phyloP scores from a whole-genome alignment of 1,140 invertebrate species.

The Harlomillsia oculata region DNA sequence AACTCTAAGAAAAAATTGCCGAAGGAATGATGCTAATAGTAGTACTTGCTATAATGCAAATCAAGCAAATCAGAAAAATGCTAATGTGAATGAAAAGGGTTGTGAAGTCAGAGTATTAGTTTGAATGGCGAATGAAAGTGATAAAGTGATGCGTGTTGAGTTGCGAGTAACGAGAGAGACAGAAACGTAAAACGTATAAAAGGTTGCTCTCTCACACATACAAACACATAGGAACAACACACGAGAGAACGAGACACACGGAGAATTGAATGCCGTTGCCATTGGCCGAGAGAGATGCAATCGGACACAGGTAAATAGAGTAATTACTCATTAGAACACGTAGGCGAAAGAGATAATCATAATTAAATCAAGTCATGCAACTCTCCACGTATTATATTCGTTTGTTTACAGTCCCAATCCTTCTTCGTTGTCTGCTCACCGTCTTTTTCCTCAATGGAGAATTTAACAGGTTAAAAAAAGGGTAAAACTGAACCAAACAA shows the following conservation, averaged over 20 bases:
- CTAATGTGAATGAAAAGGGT: no score
- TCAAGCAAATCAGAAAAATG: no score
- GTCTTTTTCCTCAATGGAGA: no score
- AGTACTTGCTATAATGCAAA: background rate
- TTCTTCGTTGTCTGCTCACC: no score
- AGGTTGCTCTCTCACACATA: background rate
- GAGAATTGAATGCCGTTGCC: no score
- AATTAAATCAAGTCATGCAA: slow-evolving; percentile 21
- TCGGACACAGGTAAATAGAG: slow-evolving; percentile 15
- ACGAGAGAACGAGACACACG: no score
- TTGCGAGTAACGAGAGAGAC: background rate
- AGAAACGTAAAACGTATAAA: background rate
- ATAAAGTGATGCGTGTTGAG: background rate
- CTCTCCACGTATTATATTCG: no score
- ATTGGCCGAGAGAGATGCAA: slow-evolving; percentile 12
- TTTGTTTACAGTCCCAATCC: slow-evolving; percentile 12
- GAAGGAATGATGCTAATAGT: background rate
- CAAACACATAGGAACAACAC: no score
- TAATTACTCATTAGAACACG: slow-evolving; percentile 18
- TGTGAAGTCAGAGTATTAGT: no score
- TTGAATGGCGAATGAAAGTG: no score
- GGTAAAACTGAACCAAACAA: no score
- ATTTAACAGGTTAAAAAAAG: no score
- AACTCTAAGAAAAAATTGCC: background rate
- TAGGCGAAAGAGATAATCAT: slow-evolving; percentile 14